Percentiles rank a stretch among this genome's conserved stretches.
phyloP scores from a whole-genome alignment of 2,113 vertebrate genomes.

The Stegastes partitus region DNA sequence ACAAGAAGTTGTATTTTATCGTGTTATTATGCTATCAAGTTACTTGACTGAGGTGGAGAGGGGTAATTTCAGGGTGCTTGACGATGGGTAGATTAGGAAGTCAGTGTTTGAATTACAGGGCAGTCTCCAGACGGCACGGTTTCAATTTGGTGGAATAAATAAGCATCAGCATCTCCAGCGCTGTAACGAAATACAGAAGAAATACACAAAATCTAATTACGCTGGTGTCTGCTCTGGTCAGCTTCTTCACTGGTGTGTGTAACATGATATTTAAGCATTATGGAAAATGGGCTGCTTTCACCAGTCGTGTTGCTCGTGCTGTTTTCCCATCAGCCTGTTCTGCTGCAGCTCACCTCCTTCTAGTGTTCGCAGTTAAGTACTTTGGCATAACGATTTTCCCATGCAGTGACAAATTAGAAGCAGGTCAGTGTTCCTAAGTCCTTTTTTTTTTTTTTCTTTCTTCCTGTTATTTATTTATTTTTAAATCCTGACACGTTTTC shows the following conservation, averaged over 20 bases:
- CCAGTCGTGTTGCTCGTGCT: not conserved
- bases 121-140: too few relatives aligned
- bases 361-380: conserved; percentile 8
- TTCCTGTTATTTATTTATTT: too few relatives aligned
- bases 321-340: too few relatives aligned
- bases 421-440: too few relatives aligned
- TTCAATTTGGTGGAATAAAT: not conserved
- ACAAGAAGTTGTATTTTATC: too few relatives aligned
- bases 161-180: not conserved
- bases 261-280: conserved; percentile 4
- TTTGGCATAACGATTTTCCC: not conserved
- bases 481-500: not conserved
- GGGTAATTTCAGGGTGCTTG: too few relatives aligned
- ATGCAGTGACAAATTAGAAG: too few relatives aligned
- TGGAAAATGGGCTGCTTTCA: not conserved
- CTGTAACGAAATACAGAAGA: not conserved
- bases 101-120: too few relatives aligned
- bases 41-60: too few relatives aligned
- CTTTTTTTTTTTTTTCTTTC: too few relatives aligned
- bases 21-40: too few relatives aligned
- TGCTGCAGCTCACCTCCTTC: not conserved
- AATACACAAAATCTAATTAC: conserved; percentile 19
- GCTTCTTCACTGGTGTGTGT: not conserved
- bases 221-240: not conserved
- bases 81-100: too few relatives aligned